Evolutionary conservation across 2,113 vertebrate species (phyloP).

Genomic region (Sylvia atricapilla): DNA sequence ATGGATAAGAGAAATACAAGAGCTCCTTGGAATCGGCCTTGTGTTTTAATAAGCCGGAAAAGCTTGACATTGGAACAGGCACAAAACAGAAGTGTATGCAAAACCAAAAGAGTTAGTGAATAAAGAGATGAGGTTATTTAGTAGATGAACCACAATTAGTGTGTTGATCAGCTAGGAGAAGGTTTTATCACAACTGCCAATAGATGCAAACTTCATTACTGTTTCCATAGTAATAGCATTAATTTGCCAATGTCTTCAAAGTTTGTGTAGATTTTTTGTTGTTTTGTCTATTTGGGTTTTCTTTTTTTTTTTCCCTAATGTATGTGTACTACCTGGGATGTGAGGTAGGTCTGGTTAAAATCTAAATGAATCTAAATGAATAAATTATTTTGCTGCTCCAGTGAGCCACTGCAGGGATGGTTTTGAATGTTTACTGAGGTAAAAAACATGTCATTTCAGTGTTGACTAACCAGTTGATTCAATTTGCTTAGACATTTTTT

Average conservation of each 20-base stretch:
- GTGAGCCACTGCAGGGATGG: neutral
- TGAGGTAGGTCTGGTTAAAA: slow-evolving; percentile 10
- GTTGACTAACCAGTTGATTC: neutral
- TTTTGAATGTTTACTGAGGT: neutral
- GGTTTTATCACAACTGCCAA: neutral
- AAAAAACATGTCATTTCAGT: neutral
- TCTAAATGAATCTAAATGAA: slow-evolving; percentile 11
- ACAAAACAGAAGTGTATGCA: neutral
- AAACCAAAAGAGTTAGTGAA: neutral
- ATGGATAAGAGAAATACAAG: neutral
- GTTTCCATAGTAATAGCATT: neutral
- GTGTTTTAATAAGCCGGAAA: neutral
- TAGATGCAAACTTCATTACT: neutral
- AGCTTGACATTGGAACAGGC: neutral
- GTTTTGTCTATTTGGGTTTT: neutral
- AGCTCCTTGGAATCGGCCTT: neutral
- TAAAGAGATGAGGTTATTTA: neutral
- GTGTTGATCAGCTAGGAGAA: neutral
- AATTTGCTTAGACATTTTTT: neutral
- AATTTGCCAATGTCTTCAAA: neutral
- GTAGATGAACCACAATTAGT: neutral
- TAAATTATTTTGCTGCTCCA: slow-evolving; percentile 19
- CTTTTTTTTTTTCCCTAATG: neutral
- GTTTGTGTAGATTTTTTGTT: neutral
- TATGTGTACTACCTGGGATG: neutral